Conservation (phyloP, 1,140 invertebrate genomes). For the Propsilocerus akamusi region DNA sequence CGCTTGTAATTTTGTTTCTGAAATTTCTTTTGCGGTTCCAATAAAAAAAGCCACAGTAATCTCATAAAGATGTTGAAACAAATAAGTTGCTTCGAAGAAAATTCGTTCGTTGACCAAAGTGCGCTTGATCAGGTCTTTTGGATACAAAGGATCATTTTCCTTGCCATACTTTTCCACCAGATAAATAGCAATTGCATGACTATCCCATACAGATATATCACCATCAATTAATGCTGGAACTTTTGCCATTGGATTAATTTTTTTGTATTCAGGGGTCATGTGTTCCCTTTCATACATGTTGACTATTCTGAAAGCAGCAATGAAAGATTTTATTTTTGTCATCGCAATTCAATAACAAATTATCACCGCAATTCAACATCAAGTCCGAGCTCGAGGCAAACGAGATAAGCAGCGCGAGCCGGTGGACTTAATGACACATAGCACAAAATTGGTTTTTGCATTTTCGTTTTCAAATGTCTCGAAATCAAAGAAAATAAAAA, state of each 20-base stretch:
- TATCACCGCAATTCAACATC: slow-evolving; percentile 25
- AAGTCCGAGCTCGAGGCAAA: slow-evolving; percentile 29
- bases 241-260: slow-evolving; percentile 23
- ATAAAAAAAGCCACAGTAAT: slow-evolving; percentile 19
- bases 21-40: slow-evolving; percentile 11
- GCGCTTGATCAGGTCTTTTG: slow-evolving; percentile 25
- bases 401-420: slow-evolving; percentile 27
- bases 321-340: not conserved
- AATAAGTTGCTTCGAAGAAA: slow-evolving; percentile 23
- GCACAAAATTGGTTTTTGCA: slow-evolving; percentile 24
- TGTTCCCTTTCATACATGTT: slow-evolving; percentile 10
- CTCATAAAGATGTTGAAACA: slow-evolving; percentile 6
- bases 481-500: not conserved
- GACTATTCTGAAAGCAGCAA: slow-evolving; percentile 3
- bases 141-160: slow-evolving; percentile 24
- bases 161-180: slow-evolving; percentile 15
- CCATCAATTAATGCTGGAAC: slow-evolving; percentile 19
- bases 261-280: slow-evolving; percentile 11
- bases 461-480: not conserved
- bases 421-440: slow-evolving; percentile 30
- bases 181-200: slow-evolving; percentile 20
- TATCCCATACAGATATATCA: slow-evolving; percentile 14
- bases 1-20: slow-evolving; percentile 14
- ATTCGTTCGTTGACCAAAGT: slow-evolving; percentile 28
- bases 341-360: not conserved